These are phyloP conservation scores for Chloropsis hardwickii DNA, from an alignment of 2,113 vertebrate species.

Conservation along the genomic window DNA sequence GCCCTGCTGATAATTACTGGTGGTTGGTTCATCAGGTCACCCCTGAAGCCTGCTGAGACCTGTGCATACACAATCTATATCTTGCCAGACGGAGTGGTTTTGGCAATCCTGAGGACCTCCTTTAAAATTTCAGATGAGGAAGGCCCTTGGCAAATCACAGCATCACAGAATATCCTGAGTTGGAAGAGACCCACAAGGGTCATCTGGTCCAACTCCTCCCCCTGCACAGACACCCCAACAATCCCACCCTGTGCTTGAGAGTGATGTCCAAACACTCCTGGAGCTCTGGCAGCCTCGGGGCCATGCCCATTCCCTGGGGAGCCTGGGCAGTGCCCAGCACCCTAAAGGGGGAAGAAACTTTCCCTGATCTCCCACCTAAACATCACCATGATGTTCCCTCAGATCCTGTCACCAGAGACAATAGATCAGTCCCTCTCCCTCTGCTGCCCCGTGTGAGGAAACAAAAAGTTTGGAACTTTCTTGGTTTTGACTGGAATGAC, in stretches of 20 bases:
- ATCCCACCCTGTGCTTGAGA: not conserved
- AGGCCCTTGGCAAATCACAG: not conserved
- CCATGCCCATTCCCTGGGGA: not conserved
- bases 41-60: not conserved
- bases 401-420: not conserved
- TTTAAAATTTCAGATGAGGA: not conserved
- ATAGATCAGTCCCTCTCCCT: not conserved
- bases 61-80: accelerated
- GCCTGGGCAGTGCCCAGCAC: accelerated
- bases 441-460: not conserved
- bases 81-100: not conserved
- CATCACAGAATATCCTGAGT: not conserved
- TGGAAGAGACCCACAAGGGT: not conserved
- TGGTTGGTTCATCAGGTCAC: not conserved
- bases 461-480: not conserved
- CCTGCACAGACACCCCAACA: not conserved
- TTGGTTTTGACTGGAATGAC: not conserved
- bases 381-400: no score
- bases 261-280: accelerated
- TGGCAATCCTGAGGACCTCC: not conserved
- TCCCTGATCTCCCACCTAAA: not conserved
- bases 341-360: not conserved
- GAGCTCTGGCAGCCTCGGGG: not conserved
- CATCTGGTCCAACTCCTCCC: accelerated
- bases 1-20: not conserved